Conservation (phyloP, 2,797 vertebrate genomes). For the Megaceryle alcyon region DNA sequence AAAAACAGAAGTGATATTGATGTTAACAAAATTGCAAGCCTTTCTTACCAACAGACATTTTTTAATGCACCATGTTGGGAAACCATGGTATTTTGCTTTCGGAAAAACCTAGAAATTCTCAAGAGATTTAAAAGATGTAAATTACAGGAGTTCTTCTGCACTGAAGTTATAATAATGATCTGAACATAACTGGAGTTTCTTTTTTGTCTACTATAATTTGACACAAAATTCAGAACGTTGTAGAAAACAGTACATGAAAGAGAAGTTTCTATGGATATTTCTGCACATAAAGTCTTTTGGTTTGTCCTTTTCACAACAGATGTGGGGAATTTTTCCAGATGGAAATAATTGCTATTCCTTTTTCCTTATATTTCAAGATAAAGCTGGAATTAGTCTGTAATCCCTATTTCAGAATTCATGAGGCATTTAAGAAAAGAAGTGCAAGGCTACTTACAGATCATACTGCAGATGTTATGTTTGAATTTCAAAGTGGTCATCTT, state of each 20-base stretch:
- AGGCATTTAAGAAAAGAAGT: background rate
- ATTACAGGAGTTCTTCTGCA: background rate
- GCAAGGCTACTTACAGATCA: background rate
- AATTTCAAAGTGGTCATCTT: background rate
- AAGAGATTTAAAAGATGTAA: background rate
- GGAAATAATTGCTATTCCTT: background rate
- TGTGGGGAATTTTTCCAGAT: rapidly evolving
- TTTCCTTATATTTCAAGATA: background rate
- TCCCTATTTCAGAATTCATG: background rate
- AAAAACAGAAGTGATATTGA: background rate
- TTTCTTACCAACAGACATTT: background rate
- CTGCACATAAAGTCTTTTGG: background rate
- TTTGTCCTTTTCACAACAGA: background rate
- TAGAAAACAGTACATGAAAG: background rate
- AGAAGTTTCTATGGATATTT: background rate
- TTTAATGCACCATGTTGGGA: background rate
- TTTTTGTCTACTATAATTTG: background rate
- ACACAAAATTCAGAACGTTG: background rate
- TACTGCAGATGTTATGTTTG: background rate
- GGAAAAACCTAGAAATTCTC: background rate
- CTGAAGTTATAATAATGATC: background rate
- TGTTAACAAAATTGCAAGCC: background rate
- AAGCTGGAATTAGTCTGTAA: background rate
- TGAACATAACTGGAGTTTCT: background rate
- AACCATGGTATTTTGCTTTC: background rate